phyloP scores from a whole-genome alignment of 1,140 invertebrate species.

The Lordiphosa stackelbergi region DNA sequence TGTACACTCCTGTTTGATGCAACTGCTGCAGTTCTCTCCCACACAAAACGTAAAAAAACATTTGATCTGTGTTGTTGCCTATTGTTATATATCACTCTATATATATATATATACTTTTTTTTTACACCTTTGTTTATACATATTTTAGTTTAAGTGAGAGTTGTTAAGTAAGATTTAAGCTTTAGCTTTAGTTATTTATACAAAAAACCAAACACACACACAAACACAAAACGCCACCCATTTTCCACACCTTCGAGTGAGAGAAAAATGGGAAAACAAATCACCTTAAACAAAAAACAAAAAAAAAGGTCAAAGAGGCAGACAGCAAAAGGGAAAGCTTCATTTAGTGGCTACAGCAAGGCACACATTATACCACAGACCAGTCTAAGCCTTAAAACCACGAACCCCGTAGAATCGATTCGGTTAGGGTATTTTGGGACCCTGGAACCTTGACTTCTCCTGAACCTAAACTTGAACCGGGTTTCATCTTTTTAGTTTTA shows the following conservation, averaged over 20 bases:
- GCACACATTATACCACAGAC: too few relatives aligned
- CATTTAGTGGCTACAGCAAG: too few relatives aligned
- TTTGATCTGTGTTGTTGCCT: conserved; percentile 72
- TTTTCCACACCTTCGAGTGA: background rate
- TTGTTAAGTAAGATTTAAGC: conserved; percentile 37
- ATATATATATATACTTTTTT: conserved; percentile 8
- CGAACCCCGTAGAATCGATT: too few relatives aligned
- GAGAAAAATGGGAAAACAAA: conserved; percentile 2
- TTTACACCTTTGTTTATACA: conserved; percentile 3
- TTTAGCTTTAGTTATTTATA: conserved; percentile 39
- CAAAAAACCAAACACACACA: background rate
- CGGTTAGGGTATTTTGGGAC: too few relatives aligned
- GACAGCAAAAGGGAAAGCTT: conserved; percentile 5
- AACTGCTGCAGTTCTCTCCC: conserved; percentile 22
- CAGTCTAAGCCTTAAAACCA: too few relatives aligned
- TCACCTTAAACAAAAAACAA: background rate
- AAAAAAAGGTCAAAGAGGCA: background rate
- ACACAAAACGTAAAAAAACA: conserved; percentile 5
- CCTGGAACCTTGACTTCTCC: too few relatives aligned
- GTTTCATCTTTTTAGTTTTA: too few relatives aligned
- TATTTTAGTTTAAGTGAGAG: conserved; percentile 29
- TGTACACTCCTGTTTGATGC: conserved; percentile 24
- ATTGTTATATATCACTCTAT: conserved; percentile 55
- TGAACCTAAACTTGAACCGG: too few relatives aligned
- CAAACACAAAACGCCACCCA: background rate